Conservation (phyloP, 2,797 vertebrate genomes). For the Chelon auratus region DNA sequence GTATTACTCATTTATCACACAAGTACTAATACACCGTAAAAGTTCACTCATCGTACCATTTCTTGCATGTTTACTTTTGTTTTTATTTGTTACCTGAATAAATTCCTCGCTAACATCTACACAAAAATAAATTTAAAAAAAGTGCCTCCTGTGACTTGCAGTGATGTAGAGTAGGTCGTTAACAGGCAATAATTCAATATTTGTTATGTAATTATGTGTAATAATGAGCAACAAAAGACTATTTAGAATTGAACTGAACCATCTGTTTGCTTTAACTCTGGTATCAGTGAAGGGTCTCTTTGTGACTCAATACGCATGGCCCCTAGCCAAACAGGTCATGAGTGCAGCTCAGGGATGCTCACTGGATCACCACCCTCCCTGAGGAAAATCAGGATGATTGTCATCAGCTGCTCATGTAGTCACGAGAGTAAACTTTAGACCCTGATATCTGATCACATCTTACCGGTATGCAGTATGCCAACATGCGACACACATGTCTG, state of each 20-base stretch:
- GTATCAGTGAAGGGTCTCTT: not conserved
- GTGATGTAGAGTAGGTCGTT: too few relatives aligned
- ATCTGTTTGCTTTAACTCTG: not conserved
- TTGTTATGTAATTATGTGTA: not conserved
- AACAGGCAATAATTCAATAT: too few relatives aligned
- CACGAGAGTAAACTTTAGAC: conserved; percentile 6
- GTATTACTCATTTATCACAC: not conserved
- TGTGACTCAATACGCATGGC: not conserved
- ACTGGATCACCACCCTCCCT: conserved; percentile 44
- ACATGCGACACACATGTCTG: too few relatives aligned
- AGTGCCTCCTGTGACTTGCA: too few relatives aligned
- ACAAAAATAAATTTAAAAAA: too few relatives aligned
- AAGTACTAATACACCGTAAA: not conserved
- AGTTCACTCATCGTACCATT: not conserved
- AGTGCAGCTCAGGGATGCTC: conserved; percentile 16
- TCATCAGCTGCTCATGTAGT: not conserved
- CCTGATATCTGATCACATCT: not conserved
- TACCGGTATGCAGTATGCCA: not conserved
- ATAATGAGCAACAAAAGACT: not conserved
- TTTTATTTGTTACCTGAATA: not conserved
- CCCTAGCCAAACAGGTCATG: conserved; percentile 28
- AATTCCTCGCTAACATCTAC: not conserved
- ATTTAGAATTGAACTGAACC: not conserved
- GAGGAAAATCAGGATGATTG: not conserved
- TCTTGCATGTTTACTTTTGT: not conserved